Evolutionary conservation across 2,888 invertebrate species (phyloP).

Genomic region (Philereme transversata): DNA sequence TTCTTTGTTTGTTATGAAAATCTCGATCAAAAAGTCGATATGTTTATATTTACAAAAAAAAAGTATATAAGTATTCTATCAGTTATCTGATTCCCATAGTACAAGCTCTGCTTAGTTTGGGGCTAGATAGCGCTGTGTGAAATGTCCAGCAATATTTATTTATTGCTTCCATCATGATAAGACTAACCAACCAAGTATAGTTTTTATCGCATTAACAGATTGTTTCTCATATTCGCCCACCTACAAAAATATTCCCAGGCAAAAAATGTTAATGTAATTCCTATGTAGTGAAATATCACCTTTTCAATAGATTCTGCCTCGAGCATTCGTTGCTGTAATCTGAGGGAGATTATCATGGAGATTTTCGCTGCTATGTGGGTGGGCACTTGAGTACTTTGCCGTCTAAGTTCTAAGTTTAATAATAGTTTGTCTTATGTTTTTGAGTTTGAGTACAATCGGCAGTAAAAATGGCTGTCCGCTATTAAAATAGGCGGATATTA

Average conservation of each 20-base stretch:
- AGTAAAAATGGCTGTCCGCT: too few species aligned
- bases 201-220: constrained; percentile 11
- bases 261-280: constrained; percentile 40
- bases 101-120: too few species aligned
- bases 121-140: too few species aligned
- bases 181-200: constrained; percentile 2
- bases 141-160: too few species aligned
- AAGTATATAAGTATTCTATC: too few species aligned
- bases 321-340: constrained; percentile 40
- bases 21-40: too few species aligned
- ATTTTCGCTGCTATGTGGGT: constrained; percentile 42
- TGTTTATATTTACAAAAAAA: too few species aligned
- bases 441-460: too few species aligned
- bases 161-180: neutral
- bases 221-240: constrained; percentile 6
- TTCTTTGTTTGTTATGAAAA: too few species aligned
- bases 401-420: neutral
- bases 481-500: too few species aligned
- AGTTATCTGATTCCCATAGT: too few species aligned
- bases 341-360: constrained; percentile 47
- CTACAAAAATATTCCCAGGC: constrained; percentile 17
- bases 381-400: constrained; percentile 20
- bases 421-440: too few species aligned
- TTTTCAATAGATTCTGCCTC: constrained; percentile 44
- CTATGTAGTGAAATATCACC: constrained; percentile 43